These are phyloP conservation scores for Ichneumon xanthorius DNA, from an alignment of 2,888 invertebrate species.

Conservation along the genomic window DNA sequence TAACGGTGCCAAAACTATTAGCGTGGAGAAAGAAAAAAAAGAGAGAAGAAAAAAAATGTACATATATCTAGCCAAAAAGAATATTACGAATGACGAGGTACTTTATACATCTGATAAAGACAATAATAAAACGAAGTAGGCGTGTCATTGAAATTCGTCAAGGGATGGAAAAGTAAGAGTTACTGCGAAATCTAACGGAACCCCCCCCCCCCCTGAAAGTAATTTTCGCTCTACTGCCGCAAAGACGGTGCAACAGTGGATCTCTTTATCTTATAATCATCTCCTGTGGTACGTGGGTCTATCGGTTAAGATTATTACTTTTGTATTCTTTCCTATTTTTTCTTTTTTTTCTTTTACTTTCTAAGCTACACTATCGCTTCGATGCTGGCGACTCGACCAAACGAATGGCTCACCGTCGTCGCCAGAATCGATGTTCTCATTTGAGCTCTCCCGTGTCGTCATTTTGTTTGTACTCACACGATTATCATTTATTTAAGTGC, in stretches of 20 bases:
- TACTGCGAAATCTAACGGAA: conserved; percentile 50
- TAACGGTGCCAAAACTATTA: conserved; percentile 79
- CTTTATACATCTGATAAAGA: conserved; percentile 61
- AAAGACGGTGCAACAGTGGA: conserved; percentile 14
- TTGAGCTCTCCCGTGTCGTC: conserved; percentile 44
- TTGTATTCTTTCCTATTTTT: conserved; percentile 63
- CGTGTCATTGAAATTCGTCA: conserved; percentile 36
- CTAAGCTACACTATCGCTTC: conserved; percentile 11
- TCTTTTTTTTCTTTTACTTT: conserved; percentile 42
- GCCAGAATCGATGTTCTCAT: conserved; percentile 26
- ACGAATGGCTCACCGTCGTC: background rate
- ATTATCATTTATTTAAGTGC: conserved; percentile 57
- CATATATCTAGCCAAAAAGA: conserved; percentile 61
- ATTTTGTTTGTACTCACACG: conserved; percentile 53
- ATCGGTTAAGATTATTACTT: conserved; percentile 62
- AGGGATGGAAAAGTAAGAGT: conserved; percentile 29
- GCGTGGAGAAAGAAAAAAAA: conserved; percentile 68
- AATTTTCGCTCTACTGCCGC: conserved; percentile 33
- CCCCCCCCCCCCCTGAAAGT: conserved; percentile 9
- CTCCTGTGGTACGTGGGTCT: conserved; percentile 64
- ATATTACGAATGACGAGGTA: conserved; percentile 26
- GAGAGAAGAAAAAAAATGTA: conserved; percentile 44
- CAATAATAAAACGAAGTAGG: conserved; percentile 58
- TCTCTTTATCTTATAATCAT: conserved; percentile 54
- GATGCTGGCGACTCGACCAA: conserved; percentile 2